Evolutionary conservation across 2,113 vertebrate species (phyloP), one percentile per base, ranked within the genome.

Genomic region (Ibidorhyncha struthersii): DNA sequence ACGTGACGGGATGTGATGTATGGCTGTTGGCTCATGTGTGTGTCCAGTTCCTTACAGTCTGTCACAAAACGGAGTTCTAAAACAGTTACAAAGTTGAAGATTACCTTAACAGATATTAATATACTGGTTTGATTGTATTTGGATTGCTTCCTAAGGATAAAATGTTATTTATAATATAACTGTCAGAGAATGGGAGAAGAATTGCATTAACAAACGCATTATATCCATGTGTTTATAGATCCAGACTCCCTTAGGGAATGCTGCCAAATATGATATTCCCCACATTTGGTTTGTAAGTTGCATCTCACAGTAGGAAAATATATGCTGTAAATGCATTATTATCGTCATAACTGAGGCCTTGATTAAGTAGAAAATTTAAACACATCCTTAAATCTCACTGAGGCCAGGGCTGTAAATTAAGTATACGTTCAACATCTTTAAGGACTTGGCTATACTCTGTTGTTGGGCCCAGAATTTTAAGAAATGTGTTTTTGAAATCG

Each of bases 141-240:
- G 93, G 82, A 94, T 88, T 88, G 67, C 62, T 93, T 97, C 89
- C 89, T 94, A 81, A 93, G 74, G 71, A 91, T 79, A 90, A 95
- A 97, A 93, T 81, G 59, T 88, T 97, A 91, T 96, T 96, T 94
- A 58, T 92, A 80, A 85, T 88, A 47, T 95, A 97, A 90, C 96
- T 96, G 95, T 96, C 97, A 97, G 63, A 88, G 86, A 96, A 85
- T 94, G 55, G 90, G 92, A 87, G 47, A 94, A 94, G 85, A 96
- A 97, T 93, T 96, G 59, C 86, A 93, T 94, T 95, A 96, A 91
- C 93, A 89, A 94, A 59, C 1, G 25, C 81, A 95, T 91, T 96
- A 81, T 47, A 73, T 88, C 82, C 79, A 16, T 90, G 84, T 95
- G 91, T 93, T 95, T 97, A 91, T 96, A 94, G 95, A 96, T 95